Evolutionary conservation across 2,888 invertebrate species (phyloP), one percentile per base, ranked within the genome.

Genomic region (Fissipunctia ypsillon): DNA sequence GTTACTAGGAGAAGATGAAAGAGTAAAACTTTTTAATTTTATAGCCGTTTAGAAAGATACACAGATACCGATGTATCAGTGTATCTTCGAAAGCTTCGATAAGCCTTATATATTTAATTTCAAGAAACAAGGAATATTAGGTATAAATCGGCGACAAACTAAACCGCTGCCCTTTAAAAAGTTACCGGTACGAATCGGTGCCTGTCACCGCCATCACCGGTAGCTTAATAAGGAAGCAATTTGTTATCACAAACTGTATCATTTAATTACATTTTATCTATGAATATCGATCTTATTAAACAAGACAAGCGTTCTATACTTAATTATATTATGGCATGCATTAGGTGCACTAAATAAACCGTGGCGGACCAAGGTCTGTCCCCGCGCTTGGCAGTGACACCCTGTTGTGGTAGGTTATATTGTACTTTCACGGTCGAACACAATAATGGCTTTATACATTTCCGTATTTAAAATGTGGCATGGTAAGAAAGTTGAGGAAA

Each of bases 281-380:
- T 61, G 52, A 57, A 78, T 72, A 87, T 73, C 67, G 83, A 70
- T 80, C 41, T 7, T 50, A 57, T 16, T 38, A 25, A 41, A 69
- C 73, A 67, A 69, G 61, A 60, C 25, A 61, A 48, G 41, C 65
- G 72, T 79, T 85, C 69, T 64, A 86, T 78, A 85, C 86, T 87
- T 83, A 87, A 88, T 84, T 80, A 83, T 12, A 1, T 38, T 50
- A 69, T 82, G 66, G 70, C 84, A 85, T 90, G 85, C 88, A 88
- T 86, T 86, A 82, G 80, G 64, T 78, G 79, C 78, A 78, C 80
- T 91, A 88, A 87, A 90, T 88, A 90, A 88, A 91, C 76, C 56
- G 12, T 52, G 25, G 48, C 75, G 63, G 60, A 25, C 48, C 82
- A 84, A 86, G 84, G 81, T 76, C 63, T 68, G 84, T 65, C 88